Base-by-base conservation (phyloP, 2,888 invertebrate species). In the Pristionchus japonicus region DNA sequence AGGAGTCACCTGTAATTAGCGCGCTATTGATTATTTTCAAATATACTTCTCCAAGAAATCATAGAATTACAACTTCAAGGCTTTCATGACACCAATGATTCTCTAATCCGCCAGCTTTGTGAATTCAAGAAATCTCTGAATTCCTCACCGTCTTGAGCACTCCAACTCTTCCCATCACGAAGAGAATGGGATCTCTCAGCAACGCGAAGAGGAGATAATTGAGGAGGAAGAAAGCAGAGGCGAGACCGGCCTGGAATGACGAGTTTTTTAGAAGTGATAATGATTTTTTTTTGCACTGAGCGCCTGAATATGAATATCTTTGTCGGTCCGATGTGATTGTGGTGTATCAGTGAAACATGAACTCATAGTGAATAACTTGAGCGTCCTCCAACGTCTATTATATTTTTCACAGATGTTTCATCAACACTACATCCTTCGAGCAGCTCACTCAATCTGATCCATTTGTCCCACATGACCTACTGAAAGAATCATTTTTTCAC, bases 201-300 rank as follows among this genome's bases (percentile, higher is more conserved):
- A 92, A 90, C 0, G 96, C 96, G 93, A 96, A 96, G 89, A 96
- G 94, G 86, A 96, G 96, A 96, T 96, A 95, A 87, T 95, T 90
- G 90, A 95, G 92, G n/a, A 95, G 92, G 88, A 95, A 92, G 90
- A 95, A 95, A 89, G 97, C 96, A 34, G 91, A 91, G 0, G 91
- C 91, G 49, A 91, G 74, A 52, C 90, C 89, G 31, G 85, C 89
- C 83, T 43, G 77, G 43, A 77, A 34, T 31, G 2, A 31, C n/a
- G n/a, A n/a, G n/a, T n/a, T n/a, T n/a, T 67, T 11, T 3, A 67
- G 34, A 67, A 7, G 1, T 2, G 64, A n/a, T n/a, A 64, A 20
- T 49, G 17, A 4, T 49, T 52, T 49, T 3, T 49, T 64, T 11
- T 27, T 64, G 64, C 6, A 23, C 17, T 43, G 7, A 43, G 11